Evolutionary conservation across 2,888 invertebrate genomes (phyloP), one percentile per base, ranked within the genome.

Genomic region (Empis livida): DNA sequence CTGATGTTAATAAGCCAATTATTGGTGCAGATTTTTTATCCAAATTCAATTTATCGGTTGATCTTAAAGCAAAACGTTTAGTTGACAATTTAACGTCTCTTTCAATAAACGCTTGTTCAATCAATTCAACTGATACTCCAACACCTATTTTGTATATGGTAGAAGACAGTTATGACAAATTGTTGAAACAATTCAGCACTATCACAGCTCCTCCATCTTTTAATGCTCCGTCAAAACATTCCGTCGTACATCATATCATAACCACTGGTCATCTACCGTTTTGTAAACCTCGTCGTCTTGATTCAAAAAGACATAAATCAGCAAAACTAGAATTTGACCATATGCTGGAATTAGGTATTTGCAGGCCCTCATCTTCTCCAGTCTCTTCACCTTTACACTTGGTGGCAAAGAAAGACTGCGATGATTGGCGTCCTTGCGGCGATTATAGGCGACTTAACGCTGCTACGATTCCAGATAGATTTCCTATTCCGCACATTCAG

Each of bases 251-350:
- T 20, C 49, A 52, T 48, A 45, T 32, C 49, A 52, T 48, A 47
- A 53, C 51, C 23, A 42, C 49, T 51, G 53, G 52, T 51, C 54
- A 43, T 50, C 47, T 44, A 40, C 41, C n/a, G 42, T 31, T 42
- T 17, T 42, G 44, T 11, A 17, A 41, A 14, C 50, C 45, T 46
- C 44, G 44, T 47, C 49, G 52, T 43, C 47, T 49, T 39, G 48
- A 46, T n/a, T 45, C 49, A 40, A 50, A 48, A 23, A 49, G 45
- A 44, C 41, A 43, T 43, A 49, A 50, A 46, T 43, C 54, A 49
- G 48, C 51, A 54, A 43, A 53, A 52, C 51, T 44, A 23, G 42
- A 48, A 14, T 48, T 48, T 10, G 39, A 45, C n/a, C n/a, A 9
- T 13, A 44, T n/a, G 20, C 20, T 20, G 5, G 20, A 20, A 5